Conservation (phyloP, 2,888 invertebrate genomes). For the Ophraella communa region DNA sequence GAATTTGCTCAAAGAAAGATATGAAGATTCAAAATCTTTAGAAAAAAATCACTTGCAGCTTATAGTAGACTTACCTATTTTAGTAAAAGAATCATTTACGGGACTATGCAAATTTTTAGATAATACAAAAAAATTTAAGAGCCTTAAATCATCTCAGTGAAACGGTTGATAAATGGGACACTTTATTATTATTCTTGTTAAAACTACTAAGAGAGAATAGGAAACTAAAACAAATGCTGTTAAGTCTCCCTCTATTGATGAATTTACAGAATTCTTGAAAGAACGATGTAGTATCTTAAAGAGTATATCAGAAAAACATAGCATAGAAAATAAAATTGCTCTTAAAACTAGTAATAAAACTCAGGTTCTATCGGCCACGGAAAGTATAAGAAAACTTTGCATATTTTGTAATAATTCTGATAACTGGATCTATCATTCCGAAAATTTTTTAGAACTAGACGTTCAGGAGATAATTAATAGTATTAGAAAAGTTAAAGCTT, state of each 20-base stretch:
- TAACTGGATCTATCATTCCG: slow-evolving; percentile 5
- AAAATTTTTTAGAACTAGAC: neutral
- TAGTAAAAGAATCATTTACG: too few species aligned
- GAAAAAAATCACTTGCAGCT: too few species aligned
- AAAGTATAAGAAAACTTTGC: neutral
- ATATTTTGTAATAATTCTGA: slow-evolving; percentile 8
- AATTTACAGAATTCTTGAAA: too few species aligned
- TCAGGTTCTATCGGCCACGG: slow-evolving; percentile 2
- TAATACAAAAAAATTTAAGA: slow-evolving; percentile 3
- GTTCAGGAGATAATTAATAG: neutral
- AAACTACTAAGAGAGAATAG: too few species aligned
- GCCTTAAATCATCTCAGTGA: slow-evolving; percentile 4
- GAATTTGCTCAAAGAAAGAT: too few species aligned
- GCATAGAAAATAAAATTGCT: neutral
- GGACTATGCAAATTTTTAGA: slow-evolving; percentile 5
- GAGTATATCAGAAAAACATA: neutral
- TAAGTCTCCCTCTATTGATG: too few species aligned
- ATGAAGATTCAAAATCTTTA: too few species aligned
- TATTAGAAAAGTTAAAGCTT: slow-evolving; percentile 9
- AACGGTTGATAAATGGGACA: too few species aligned
- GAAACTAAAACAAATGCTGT: too few species aligned
- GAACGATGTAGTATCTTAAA: too few species aligned
- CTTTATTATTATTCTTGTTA: too few species aligned
- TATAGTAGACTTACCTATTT: too few species aligned
- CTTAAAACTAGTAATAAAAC: slow-evolving; percentile 7